Evolutionary conservation across 2,797 vertebrate genomes (phyloP), one percentile per base, ranked within the genome.

Genomic region (Periparus ater): DNA sequence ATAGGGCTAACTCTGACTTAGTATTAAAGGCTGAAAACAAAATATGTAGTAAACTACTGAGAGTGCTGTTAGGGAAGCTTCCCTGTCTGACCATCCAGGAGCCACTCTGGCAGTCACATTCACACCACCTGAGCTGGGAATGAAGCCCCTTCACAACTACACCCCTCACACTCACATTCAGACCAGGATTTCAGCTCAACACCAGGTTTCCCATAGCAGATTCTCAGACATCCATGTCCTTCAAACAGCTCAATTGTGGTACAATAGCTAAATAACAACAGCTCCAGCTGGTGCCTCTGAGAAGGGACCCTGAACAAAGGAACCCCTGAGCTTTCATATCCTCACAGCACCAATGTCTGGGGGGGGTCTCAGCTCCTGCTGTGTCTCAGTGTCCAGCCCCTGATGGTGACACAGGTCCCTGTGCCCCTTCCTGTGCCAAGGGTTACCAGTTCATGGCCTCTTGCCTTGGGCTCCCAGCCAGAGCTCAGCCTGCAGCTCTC

Each of bases 111-210:
- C 30, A 68, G 42, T 23, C 42, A 20, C 16, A 62, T 10, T 55
- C 2, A 0, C 42, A 44, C 3, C 10, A 44, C 13, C 7, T 21
- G 19, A 36, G 32, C 26, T 32, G 13, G 4, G 15, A 48, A 2
- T 13, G 12, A 68, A 81, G 48, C 13, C 27, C 13, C 26, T 32
- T 68, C 4, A 6, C 42, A 54, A 25, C 25, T 42, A 42, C 30
- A 67, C 5, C 11, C 8, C 17, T 9, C 53, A 34, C 17, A 47
- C 17, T 36, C 23, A 17, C 30, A 36, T 10, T 67, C 12, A 54
- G 30, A 54, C 22, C 54, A 61, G 30, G 21, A 48, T 20, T 54
- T 34, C 11, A 50, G 27, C 4, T 44, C 19, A 38, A 21, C 7
- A 11, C 4, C 30, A 48, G 34, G 42, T 36, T 75, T 62, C 25